Base-by-base conservation (phyloP, 2,888 invertebrate genomes). In the Vesta saturnalis region DNA sequence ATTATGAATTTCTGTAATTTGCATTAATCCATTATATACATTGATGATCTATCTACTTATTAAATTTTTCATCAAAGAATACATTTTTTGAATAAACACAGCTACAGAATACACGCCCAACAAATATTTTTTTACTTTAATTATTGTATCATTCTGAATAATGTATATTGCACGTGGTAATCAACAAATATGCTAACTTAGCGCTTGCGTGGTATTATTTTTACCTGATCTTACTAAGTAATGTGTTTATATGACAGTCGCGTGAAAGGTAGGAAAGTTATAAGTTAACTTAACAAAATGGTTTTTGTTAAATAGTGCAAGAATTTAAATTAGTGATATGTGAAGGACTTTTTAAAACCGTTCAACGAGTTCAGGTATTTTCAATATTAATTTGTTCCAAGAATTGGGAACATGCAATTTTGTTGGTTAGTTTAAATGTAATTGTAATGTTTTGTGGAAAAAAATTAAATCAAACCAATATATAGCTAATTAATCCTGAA, bases 231-330 rank as follows among this genome's bases (percentile, higher is more conserved):
- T 18, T 43, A 62, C 62, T 52, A 52, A 55, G 55, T 54, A 39
- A 62, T 55, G 55, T 62, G 54, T 54, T 62, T 62, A 62, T 54
- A 62, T 55, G 62, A 55, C 62, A 62, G 62, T 62, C 62, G 62
- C 55, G 54, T 55, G n/a, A 55, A 49, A 62, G 62, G 54, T 54
- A 52, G 60, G 60, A 30, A 52, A 14, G 15, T 15, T 8, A 10
- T 30, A 49, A 49, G 47, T 18, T 49, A 14, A 30, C 30, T 30
- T 30, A 4, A 6, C 10, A 30, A 30, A 10, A 18, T 49, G 47
- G 6, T 10, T 49, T 16, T 16, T 49, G 47, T 49, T n/a, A 18
- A 49, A 49, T 49, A 14, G 47, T 49, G 15, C 10, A 3, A 16
- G 8, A n/a, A 15, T 18, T 2, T 8, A 49, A 18, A 5, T 18